These are phyloP conservation scores for Melanocharis versteri DNA, from an alignment of 2,113 vertebrate species.

Conservation along the genomic window DNA sequence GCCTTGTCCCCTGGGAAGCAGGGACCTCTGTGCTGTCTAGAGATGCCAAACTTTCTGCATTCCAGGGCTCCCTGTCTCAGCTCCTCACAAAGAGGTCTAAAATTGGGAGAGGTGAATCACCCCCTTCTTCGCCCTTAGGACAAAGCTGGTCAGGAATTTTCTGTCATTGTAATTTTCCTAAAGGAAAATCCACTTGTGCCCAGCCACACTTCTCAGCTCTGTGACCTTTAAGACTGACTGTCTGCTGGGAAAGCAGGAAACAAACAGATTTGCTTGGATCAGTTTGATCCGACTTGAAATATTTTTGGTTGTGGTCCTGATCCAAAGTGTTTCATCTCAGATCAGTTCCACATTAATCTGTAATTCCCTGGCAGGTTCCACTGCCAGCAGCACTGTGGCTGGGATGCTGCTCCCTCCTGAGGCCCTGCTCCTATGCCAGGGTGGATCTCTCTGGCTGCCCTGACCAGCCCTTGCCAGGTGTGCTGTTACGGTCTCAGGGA, in stretches of 20 bases:
- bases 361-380: constrained; percentile 12
- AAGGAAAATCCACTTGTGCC: constrained; percentile 32
- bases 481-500: rapidly evolving
- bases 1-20: not conserved
- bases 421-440: not conserved
- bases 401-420: not conserved
- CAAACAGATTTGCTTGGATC: constrained; percentile 55
- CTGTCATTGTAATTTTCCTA: constrained; percentile 6
- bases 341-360: constrained; percentile 37
- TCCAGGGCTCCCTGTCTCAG: not conserved
- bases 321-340: constrained; percentile 56
- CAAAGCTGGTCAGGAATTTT: constrained; percentile 9
- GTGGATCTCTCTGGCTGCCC: not conserved
- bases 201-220: not conserved
- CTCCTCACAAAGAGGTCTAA: not conserved
- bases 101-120: not conserved
- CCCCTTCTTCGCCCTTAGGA: not conserved
- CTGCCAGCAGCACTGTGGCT: not conserved
- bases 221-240: constrained; percentile 56
- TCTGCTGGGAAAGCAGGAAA: constrained; percentile 59
- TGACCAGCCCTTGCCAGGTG: not conserved
- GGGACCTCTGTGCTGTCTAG: not conserved
- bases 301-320: constrained; percentile 37
- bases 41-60: not conserved
- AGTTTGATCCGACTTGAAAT: not conserved